Base-by-base conservation (phyloP, 2,113 vertebrate species). In the Pterocles burchelli region DNA sequence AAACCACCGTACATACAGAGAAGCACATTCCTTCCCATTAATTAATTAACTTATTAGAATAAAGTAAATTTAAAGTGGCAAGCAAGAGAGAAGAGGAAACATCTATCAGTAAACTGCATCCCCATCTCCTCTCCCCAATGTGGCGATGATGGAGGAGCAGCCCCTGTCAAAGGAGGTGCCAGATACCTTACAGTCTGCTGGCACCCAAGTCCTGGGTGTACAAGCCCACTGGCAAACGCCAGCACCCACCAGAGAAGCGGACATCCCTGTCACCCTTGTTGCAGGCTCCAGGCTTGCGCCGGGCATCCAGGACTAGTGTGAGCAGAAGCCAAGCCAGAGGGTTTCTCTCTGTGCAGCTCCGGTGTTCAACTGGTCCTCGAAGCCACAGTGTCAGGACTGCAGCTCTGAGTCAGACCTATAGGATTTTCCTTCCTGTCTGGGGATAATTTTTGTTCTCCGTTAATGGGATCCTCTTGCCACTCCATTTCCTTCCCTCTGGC, bases 401-500 rank as follows among this genome's bases (percentile, higher is more conserved):
- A 97, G 97, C 66, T 94, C 94, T 88, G 93, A 97, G 87, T 96
- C 93, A 96, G 95, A 93, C 90, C 95, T 96, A 95, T 90, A 96
- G 93, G 90, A 76, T 93, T 96, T 96, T 96, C 93, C 94, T 97
- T 97, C 96, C 96, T 96, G 95, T 93, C 96, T 93, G 70, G 75
- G 77, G 71, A 92, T 96, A 97, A 95, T 96, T 97, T 97, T 88
- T 83, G 65, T 52, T 94, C 46, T 85, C 76, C 90, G 92, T 95
- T 93, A 96, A 94, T 16, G 71, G 93, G 92, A 95, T 95, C 79
- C 94, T 97, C 94, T 93, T 52, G 90, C 85, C 88, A 83, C 84
- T 93, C 75, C 2, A 57, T 74, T 95, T 96, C 95, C 86, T 95
- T 59, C 86, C 85, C 86, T 93, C 85, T 80, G 48, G 74, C 74